These are phyloP conservation scores for Amphiprion percula DNA, from an alignment of 2,113 vertebrate species.

Conservation along the genomic window DNA sequence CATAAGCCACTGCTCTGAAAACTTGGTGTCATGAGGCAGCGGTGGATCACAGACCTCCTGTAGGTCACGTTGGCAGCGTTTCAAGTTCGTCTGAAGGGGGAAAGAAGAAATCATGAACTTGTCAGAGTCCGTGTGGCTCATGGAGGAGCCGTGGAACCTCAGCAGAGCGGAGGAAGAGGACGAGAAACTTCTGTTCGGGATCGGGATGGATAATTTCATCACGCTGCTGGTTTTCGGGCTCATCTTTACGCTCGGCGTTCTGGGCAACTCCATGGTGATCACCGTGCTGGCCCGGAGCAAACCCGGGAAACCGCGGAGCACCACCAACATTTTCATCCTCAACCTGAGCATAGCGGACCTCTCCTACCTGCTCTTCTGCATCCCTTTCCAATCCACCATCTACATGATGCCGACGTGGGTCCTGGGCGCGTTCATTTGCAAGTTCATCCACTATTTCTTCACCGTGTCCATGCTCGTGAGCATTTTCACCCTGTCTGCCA, in stretches of 20 bases:
- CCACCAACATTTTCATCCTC: conserved; percentile 96
- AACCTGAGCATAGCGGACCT: conserved; percentile 97
- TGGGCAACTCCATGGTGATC: conserved; percentile 97
- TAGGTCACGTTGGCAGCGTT: not conserved
- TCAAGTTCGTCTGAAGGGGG: not conserved
- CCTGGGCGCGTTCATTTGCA: conserved; percentile 95
- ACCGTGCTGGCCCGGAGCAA: conserved; percentile 92
- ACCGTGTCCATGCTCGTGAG: conserved; percentile 98
- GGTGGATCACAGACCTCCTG: not conserved
- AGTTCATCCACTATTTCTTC: conserved; percentile 96
- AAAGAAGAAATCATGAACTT: conserved; percentile 78
- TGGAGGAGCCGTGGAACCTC: conserved; percentile 64
- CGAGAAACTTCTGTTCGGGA: conserved; percentile 85
- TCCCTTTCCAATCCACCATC: conserved; percentile 96
- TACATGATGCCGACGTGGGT: conserved; percentile 94
- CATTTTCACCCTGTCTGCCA: conserved; percentile 95
- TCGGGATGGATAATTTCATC: conserved; percentile 92
- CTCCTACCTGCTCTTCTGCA: conserved; percentile 96
- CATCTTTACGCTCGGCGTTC: conserved; percentile 92
- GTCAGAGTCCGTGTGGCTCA: conserved; percentile 63
- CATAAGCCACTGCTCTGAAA: not conserved
- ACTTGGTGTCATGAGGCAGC: conserved; percentile 31
- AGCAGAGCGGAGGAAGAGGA: conserved; percentile 63
- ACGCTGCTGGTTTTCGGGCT: conserved; percentile 91
- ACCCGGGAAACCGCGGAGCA: conserved; percentile 91